These are phyloP conservation scores for Melanotaenia maccullochi DNA, from an alignment of 2,797 vertebrate genomes.

Conservation along the genomic window DNA sequence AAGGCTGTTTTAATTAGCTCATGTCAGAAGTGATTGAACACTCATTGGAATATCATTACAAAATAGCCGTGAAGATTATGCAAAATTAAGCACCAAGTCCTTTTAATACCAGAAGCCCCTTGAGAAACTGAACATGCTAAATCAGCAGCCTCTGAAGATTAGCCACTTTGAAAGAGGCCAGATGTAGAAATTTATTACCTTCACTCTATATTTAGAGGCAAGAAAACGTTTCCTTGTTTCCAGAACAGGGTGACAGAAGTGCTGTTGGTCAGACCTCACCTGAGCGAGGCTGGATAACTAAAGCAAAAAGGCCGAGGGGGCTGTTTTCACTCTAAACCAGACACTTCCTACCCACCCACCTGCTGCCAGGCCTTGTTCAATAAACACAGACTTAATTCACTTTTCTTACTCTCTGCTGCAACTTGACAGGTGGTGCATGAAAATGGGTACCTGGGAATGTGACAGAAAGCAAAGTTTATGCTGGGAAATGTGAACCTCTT, in stretches of 20 bases:
- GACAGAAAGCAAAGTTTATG: constrained; percentile 17
- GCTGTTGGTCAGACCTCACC: constrained; percentile 60
- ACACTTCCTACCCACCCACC: constrained; percentile 72
- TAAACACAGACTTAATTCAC: constrained; percentile 65
- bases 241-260: constrained; percentile 31
- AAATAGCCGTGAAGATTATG: constrained; percentile 22
- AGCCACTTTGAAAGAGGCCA: constrained; percentile 23
- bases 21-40: background rate
- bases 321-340: constrained; percentile 78
- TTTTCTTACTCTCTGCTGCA: constrained; percentile 42
- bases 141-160: constrained; percentile 39
- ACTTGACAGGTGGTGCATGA: constrained; percentile 69
- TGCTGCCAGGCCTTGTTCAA: constrained; percentile 53
- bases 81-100: constrained; percentile 20
- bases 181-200: constrained; percentile 48
- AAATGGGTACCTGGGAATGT: constrained; percentile 51
- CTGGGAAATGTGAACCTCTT: constrained; percentile 39
- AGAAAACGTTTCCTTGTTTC: constrained; percentile 61
- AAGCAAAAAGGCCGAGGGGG: constrained; percentile 38
- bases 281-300: constrained; percentile 44
- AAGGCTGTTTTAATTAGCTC: constrained; percentile 12
- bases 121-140: constrained; percentile 34
- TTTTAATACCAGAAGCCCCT: constrained; percentile 28
- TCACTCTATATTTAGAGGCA: constrained; percentile 59
- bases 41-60: constrained; percentile 19